A percentile compares a stretch with the other conserved stretches of the same genome.
These are phyloP conservation scores for Cherax destructor DNA, from an alignment of 1,140 invertebrate genomes.

Conservation along the genomic window DNA sequence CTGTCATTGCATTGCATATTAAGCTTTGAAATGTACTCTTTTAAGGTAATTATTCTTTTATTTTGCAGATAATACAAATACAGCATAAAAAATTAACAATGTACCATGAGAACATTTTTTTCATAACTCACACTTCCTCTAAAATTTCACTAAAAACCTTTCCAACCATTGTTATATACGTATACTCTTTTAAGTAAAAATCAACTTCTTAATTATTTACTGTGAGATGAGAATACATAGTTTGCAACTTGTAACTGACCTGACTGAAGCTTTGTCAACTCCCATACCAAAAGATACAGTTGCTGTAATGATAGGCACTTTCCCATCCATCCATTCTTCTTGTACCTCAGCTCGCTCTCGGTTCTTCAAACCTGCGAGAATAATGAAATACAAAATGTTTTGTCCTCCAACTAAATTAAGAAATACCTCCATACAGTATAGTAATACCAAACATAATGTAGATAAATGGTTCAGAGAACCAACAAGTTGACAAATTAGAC, in stretches of 20 bases:
- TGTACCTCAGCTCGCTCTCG: slow-evolving; percentile 79
- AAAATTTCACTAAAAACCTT: no score
- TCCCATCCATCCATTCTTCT: slow-evolving; percentile 82
- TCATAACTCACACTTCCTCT: no score
- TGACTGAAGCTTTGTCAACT: slow-evolving; percentile 83
- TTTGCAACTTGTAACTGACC: slow-evolving; percentile 74
- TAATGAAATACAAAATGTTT: slow-evolving; percentile 5
- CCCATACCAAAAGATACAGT: slow-evolving; percentile 87
- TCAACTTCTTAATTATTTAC: background rate
- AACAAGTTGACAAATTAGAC: no score
- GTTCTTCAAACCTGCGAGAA: slow-evolving; percentile 77
- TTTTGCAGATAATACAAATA: background rate
- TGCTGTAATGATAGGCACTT: slow-evolving; percentile 80
- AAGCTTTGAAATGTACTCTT: background rate
- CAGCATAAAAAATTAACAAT: background rate
- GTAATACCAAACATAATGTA: no score
- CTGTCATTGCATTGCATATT: slow-evolving; percentile 75
- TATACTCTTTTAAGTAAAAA: no score
- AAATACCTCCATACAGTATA: background rate
- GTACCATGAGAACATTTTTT: no score
- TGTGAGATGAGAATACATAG: no score
- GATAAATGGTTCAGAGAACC: no score
- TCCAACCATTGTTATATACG: no score
- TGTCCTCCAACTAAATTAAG: background rate
- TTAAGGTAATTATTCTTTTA: background rate